Percentiles rank a stretch among this genome's conserved stretches.
These are phyloP conservation scores for Macrosiphum euphorbiae DNA, from an alignment of 2,888 invertebrate species.

Conservation along the genomic window DNA sequence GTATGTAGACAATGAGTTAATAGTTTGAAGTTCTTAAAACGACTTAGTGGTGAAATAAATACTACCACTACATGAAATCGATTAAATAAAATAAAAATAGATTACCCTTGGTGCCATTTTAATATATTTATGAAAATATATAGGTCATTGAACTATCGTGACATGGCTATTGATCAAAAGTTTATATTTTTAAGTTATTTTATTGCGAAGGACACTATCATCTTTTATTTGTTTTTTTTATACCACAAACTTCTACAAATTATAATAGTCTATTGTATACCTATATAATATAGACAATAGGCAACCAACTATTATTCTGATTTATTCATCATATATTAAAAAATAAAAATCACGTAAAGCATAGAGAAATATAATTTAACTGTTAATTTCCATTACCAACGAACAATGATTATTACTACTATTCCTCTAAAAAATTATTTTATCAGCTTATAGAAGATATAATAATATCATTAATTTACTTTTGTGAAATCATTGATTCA, in stretches of 20 bases:
- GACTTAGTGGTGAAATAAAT: neutral
- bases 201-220: neutral
- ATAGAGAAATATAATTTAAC: neutral
- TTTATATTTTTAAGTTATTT: neutral
- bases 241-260: neutral
- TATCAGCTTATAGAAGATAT: neutral
- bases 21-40: neutral
- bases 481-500: neutral
- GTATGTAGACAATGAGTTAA: neutral
- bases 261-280: neutral
- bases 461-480: neutral
- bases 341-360: neutral
- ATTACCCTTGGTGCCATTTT: neutral
- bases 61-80: neutral
- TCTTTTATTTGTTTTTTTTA: neutral
- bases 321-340: neutral
- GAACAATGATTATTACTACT: neutral
- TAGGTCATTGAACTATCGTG: neutral
- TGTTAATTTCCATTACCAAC: neutral
- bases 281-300: neutral
- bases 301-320: neutral
- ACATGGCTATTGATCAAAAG: neutral
- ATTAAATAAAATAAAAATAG: neutral
- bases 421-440: neutral
- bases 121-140: conserved; percentile 5